phyloP scores from a whole-genome alignment of 2,888 invertebrate species.

The Lepidocyrtoides sp. region DNA sequence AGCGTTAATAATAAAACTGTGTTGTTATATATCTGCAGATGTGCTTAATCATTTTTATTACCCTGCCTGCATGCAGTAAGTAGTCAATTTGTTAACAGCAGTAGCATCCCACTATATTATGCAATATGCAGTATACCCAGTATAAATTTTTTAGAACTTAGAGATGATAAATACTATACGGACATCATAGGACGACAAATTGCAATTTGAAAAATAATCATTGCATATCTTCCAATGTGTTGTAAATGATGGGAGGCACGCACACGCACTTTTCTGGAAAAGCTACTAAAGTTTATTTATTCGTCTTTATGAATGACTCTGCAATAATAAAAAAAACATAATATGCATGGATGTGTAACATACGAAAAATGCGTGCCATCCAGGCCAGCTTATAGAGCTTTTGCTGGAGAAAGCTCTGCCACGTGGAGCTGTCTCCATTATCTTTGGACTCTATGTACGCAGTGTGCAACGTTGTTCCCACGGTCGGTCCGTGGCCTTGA shows the following conservation, averaged over 20 bases:
- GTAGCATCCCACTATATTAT: too few relatives aligned
- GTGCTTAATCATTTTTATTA: not conserved
- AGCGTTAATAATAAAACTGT: too few relatives aligned
- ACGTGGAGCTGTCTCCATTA: constrained; percentile 69
- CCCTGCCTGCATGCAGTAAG: too few relatives aligned
- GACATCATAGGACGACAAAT: too few relatives aligned
- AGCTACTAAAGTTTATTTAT: not conserved
- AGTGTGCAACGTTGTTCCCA: constrained; percentile 64
- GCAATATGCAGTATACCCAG: too few relatives aligned
- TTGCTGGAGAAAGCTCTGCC: constrained; percentile 59
- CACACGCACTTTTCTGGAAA: constrained; percentile 9
- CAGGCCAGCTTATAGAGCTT: constrained; percentile 35
- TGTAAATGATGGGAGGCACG: not conserved
- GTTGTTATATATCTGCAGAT: not conserved
- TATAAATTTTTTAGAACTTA: not conserved
- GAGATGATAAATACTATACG: too few relatives aligned
- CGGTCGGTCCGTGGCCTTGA: constrained; percentile 76
- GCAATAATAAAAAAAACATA: not conserved
- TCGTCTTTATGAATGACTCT: not conserved
- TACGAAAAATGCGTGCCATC: not conserved
- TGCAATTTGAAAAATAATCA: too few relatives aligned
- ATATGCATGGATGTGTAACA: not conserved
- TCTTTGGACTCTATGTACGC: constrained; percentile 55
- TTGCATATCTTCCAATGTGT: not conserved
- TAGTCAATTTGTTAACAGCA: too few relatives aligned